phyloP scores from a whole-genome alignment of 2,113 vertebrate genomes.

The Tamias sibiricus region DNA sequence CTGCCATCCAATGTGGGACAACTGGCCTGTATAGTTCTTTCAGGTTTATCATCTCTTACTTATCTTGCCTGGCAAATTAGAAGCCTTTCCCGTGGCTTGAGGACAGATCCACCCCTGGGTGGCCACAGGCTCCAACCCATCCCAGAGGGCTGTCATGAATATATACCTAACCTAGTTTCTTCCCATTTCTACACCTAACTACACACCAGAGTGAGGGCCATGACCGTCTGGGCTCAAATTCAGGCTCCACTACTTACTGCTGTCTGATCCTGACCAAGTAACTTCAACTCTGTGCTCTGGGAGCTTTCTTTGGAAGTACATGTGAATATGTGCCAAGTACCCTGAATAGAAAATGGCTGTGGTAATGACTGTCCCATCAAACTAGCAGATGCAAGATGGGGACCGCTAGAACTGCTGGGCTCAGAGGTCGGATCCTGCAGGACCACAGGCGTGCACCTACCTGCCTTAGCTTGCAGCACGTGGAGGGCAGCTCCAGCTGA shows the following conservation, averaged over 20 bases:
- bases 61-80: background rate
- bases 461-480: background rate
- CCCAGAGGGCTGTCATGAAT: background rate
- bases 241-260: background rate
- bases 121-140: background rate
- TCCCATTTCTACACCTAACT: background rate
- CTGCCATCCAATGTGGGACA: background rate
- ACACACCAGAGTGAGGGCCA: background rate
- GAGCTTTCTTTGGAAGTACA: background rate
- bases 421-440: accelerated
- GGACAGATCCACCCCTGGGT: background rate
- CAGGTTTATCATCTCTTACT: background rate
- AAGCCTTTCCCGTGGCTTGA: background rate
- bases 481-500: background rate
- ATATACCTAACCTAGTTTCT: background rate
- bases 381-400: accelerated
- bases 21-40: accelerated
- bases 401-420: background rate
- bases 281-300: background rate
- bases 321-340: background rate
- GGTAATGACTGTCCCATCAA: background rate
- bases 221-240: background rate
- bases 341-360: background rate
- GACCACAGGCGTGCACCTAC: background rate
- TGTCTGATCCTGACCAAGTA: background rate